Percentiles rank a stretch among this genome's conserved stretches.
These are phyloP conservation scores for Tachina grossa DNA, from an alignment of 2,888 invertebrate genomes.

Conservation along the genomic window DNA sequence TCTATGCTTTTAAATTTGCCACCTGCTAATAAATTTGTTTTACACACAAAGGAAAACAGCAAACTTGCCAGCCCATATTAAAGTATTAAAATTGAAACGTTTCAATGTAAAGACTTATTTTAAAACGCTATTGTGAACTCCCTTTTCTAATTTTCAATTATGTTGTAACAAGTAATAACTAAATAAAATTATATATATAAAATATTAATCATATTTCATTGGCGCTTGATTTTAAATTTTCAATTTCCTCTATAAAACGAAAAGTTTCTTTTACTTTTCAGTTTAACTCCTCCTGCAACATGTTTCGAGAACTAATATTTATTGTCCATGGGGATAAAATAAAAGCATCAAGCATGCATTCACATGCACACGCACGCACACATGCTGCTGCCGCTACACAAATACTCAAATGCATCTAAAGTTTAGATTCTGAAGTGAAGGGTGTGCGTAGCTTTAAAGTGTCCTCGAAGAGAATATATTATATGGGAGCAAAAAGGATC, in stretches of 20 bases:
- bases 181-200: not conserved
- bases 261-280: slow-evolving; percentile 18
- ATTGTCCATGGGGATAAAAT: slow-evolving; percentile 18
- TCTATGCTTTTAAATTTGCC: no score
- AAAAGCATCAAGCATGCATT: not conserved
- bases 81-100: no score
- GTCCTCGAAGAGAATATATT: slow-evolving; percentile 54
- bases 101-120: no score
- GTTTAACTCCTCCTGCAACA: slow-evolving; percentile 45
- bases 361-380: not conserved
- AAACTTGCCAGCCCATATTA: no score
- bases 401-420: slow-evolving; percentile 37
- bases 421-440: slow-evolving; percentile 7
- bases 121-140: no score
- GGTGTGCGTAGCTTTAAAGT: slow-evolving; percentile 54
- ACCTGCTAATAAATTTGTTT: no score
- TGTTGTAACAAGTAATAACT: not conserved
- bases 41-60: no score
- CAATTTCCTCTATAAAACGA: not conserved
- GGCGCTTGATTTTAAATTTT: not conserved
- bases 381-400: slow-evolving; percentile 8
- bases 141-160: not conserved
- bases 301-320: slow-evolving; percentile 30
- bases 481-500: slow-evolving; percentile 58
- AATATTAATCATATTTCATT: not conserved